phyloP scores from a whole-genome alignment of 2,888 invertebrate genomes.

The Lacanobia oleracea region DNA sequence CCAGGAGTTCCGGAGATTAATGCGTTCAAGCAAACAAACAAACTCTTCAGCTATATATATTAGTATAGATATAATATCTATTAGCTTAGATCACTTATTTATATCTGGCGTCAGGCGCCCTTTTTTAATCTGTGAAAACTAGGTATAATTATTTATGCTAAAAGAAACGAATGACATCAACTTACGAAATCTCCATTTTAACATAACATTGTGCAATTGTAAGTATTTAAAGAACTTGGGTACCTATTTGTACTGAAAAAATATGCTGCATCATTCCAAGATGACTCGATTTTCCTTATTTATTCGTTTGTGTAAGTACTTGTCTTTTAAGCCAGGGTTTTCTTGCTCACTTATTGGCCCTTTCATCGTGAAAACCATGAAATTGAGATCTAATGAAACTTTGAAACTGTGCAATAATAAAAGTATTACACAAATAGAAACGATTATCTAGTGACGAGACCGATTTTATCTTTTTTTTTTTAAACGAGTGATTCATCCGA shows the following conservation, averaged over 20 bases:
- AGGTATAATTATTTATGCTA: background rate
- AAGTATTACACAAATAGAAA: conserved; percentile 33
- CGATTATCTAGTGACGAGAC: conserved; percentile 17
- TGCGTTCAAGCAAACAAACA: no score
- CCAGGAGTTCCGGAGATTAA: no score
- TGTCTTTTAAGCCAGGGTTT: conserved; percentile 18
- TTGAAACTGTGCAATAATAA: conserved; percentile 33
- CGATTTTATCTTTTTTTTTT: conserved; percentile 25
- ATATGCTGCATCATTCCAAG: conserved; percentile 51
- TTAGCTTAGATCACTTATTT: background rate
- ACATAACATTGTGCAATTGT: conserved; percentile 50
- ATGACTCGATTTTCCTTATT: conserved; percentile 49
- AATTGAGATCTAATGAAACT: conserved; percentile 55
- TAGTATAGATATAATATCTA: no score
- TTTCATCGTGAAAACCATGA: conserved; percentile 53
- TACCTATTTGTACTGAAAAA: conserved; percentile 23
- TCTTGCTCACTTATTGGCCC: conserved; percentile 41
- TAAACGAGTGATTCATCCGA: conserved; percentile 31
- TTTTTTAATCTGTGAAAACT: background rate
- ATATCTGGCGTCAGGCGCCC: background rate
- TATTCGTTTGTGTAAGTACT: conserved; percentile 39
- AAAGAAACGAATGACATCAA: conserved; percentile 23
- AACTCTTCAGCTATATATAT: no score
- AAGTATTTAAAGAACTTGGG: conserved; percentile 20
- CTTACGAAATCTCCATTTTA: conserved; percentile 11